Base-by-base conservation (phyloP, 2,113 vertebrate species). In the Scopus umbretta region DNA sequence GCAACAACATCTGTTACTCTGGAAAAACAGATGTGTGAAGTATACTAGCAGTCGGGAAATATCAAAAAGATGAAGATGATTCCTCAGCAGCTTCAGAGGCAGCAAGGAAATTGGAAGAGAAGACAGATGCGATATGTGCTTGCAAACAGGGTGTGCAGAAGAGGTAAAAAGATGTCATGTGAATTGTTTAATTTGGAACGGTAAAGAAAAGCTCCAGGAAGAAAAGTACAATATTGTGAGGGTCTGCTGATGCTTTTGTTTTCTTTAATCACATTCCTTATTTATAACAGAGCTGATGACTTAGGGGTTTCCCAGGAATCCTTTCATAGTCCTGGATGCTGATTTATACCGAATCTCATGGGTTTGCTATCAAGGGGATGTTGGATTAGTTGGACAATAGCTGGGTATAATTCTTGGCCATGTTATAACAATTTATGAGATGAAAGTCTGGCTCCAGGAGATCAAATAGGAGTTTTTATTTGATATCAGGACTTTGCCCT, bases 1-100 rank as follows among this genome's bases (percentile, higher is more conserved):
- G 91, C n/a, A 79, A 25, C 68, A 81, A 66, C 89, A 96, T 84
- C 95, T 96, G 92, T 84, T 90, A 50, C 19, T 71, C 38, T 87
- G 74, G 70, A 47, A 80, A 84, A 87, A 68, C 68, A 92, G 61
- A 91, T 63, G 65, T 91, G 49, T 84, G 76, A 85, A 84, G 27
- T 21, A 50, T 9, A 34, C 61, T 65, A 61, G 27, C 65, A 65
- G 65, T 87, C 1, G 2, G 45, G 45, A 85, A 85, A 25, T 68
- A 91, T 63, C 30, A 85, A 73, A 92, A 86, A 75, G 29, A 66
- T 93, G 62, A 91, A 85, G 56, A 92, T 43, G 56, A 89, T 17
- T 67, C 86, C 87, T 86, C 30, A 79, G 61, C 68, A 92, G 52
- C 38, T 71, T 75, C 61, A 74, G 58, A 80, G 72, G 27, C 56